Base-by-base conservation (phyloP, 2,797 vertebrate species). In the Urocyon cinereoargenteus region DNA sequence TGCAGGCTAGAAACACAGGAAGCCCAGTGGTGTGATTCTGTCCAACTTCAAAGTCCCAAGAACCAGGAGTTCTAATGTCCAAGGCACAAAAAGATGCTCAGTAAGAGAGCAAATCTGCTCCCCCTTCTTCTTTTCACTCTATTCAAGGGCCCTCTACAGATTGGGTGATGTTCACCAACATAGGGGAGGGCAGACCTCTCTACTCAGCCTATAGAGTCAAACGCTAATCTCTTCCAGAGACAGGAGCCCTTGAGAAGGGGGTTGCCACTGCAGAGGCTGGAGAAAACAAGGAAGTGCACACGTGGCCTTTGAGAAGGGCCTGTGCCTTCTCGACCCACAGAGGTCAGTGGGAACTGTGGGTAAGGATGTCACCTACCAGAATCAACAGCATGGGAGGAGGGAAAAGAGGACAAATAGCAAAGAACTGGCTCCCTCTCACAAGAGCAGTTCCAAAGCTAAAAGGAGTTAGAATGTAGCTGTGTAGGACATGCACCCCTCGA, bases 391-490 rank as follows among this genome's bases (percentile, higher is more conserved):
- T 1, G 16, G 26, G 34, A 66, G 7, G 28, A 1, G 51, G 21
- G 36, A n/a, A n/a, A 55, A 14, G 34, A 51, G 75, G 28, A 36
- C 22, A 31, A 9, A 26, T 1, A 62, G 31, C 36, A 31, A 53
- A 2, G 5, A 31, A 9, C 2, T 14, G 28, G 73, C 26, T 66
- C 49, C 34, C 55, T 22, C 34, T 61, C 14, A 22, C 18, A 10
- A 51, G 53, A 12, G 24, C 4, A 22, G 6, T 14, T 40, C 79
- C 59, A 62, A 15, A 26, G 55, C 18, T 0, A 31, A 14, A 45
- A 49, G 18, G 31, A 31, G 68, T 34, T 51, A 22, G 12, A 0
- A 0, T 16, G 13, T 1, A 18, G 16, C 34, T 26, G 8, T 28
- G 22, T 0, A 18, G 51, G 19, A 53, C 36, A 31, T 0, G 1